A percentile compares a stretch with the other conserved stretches of the same genome.
phyloP scores from a whole-genome alignment of 2,888 invertebrate genomes.

The Euplexia lucipara region DNA sequence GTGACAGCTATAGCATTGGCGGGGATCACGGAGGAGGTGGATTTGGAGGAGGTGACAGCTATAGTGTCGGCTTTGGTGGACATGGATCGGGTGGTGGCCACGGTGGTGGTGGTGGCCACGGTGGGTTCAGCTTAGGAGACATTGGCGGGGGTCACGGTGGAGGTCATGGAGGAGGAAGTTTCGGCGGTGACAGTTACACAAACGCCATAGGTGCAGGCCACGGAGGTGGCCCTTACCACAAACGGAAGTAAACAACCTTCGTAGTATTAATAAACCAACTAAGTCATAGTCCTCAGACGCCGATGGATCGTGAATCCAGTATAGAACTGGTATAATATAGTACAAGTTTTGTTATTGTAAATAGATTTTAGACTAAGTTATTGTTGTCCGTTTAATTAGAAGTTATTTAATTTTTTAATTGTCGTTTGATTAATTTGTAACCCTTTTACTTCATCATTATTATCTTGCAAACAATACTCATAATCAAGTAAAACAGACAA shows the following conservation, averaged over 20 bases:
- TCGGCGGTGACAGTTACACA: constrained; percentile 84
- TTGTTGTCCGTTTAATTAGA: constrained; percentile 79
- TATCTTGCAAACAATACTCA: neutral
- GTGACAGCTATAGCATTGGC: constrained; percentile 53
- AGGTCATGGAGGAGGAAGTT: constrained; percentile 71
- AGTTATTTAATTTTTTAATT: constrained; percentile 69
- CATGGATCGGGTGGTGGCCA: constrained; percentile 62
- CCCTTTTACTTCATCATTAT: neutral
- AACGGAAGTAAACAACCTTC: constrained; percentile 72
- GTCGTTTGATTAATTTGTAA: constrained; percentile 39
- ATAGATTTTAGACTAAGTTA: constrained; percentile 83
- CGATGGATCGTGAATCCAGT: constrained; percentile 64
- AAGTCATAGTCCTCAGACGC: constrained; percentile 82
- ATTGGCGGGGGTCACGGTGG: constrained; percentile 69
- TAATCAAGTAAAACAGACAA: neutral
- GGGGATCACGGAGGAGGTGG: constrained; percentile 59
- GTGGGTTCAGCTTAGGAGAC: constrained; percentile 69
- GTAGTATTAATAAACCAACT: constrained; percentile 74
- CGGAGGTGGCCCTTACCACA: constrained; percentile 87
- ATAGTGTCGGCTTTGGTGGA: constrained; percentile 61
- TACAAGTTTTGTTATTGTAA: constrained; percentile 79
- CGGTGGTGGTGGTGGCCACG: constrained; percentile 72
- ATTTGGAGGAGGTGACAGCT: constrained; percentile 50
- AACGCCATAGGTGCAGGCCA: constrained; percentile 85
- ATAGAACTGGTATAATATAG: no score